A percentile compares a stretch with the other conserved stretches of the same genome.
Evolutionary conservation across 1,140 invertebrate genomes (phyloP).

Genomic region (Polypedilum vanderplanki): DNA sequence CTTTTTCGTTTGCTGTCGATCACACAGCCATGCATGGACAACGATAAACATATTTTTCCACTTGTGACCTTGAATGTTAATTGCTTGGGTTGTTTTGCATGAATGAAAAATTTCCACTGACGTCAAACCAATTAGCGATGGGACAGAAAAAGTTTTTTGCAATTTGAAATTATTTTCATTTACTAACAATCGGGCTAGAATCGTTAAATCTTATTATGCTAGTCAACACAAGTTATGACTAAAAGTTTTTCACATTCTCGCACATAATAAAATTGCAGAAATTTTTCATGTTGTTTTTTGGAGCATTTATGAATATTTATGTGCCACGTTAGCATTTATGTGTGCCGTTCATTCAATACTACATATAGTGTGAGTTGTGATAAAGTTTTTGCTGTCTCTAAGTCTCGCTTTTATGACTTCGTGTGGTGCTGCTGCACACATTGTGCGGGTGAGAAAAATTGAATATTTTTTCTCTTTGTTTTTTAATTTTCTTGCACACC

Average conservation of each 20-base stretch:
- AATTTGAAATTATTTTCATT: no score
- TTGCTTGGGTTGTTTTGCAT: no score
- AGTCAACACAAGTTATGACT: no score
- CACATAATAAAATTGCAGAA: background rate
- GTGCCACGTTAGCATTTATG: background rate
- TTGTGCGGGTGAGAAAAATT: background rate
- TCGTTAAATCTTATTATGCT: background rate
- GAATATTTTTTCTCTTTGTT: background rate
- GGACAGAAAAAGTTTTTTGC: no score
- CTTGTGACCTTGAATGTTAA: no score
- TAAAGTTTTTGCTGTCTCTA: background rate
- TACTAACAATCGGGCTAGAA: no score
- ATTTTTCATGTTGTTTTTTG: background rate
- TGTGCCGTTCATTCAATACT: background rate
- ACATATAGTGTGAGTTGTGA: background rate
- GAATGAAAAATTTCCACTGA: no score
- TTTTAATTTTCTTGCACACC: background rate
- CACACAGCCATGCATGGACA: no score
- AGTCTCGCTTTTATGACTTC: background rate
- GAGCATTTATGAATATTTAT: constrained; percentile 6
- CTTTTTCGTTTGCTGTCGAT: no score
- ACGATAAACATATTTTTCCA: no score
- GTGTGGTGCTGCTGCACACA: background rate
- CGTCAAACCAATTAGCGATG: no score
- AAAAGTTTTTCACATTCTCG: background rate